Percentiles rank a stretch among this genome's conserved stretches.
Conservation (phyloP, 2,113 vertebrate species). For the Poeciliopsis prolifica region DNA sequence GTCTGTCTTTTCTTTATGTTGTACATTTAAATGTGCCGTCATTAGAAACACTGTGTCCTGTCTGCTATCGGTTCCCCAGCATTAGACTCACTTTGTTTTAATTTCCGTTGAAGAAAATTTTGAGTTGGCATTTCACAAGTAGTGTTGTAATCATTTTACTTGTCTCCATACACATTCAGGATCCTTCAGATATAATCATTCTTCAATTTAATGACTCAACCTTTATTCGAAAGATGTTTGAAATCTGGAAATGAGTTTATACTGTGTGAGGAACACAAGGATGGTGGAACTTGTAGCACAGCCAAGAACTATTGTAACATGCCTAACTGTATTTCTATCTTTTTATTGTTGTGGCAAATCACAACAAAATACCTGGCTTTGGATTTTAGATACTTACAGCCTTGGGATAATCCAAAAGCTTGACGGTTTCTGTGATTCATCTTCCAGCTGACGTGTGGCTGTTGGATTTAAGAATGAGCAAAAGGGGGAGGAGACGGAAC, state of each 20-base stretch:
- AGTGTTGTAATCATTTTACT: background rate
- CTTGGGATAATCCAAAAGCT: background rate
- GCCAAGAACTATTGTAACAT: background rate
- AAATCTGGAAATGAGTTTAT: background rate
- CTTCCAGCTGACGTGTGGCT: conserved; percentile 25
- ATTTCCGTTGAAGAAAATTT: background rate
- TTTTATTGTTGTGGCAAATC: too few relatives aligned
- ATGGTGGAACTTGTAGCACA: background rate
- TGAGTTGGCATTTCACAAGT: background rate
- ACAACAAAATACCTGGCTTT: background rate
- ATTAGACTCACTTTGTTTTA: background rate
- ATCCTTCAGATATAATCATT: background rate
- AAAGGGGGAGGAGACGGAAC: conserved; percentile 84
- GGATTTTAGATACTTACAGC: background rate
- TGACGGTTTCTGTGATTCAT: background rate
- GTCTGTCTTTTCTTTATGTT: background rate
- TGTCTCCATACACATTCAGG: background rate
- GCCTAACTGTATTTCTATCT: background rate
- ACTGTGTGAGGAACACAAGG: background rate
- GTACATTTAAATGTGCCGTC: background rate
- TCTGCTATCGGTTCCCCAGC: background rate
- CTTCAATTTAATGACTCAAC: background rate
- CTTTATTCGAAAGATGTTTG: background rate
- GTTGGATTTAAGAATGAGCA: conserved; percentile 76
- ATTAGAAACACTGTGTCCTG: background rate